Base-by-base conservation (phyloP, 2,113 vertebrate species). In the Galbula dea region DNA sequence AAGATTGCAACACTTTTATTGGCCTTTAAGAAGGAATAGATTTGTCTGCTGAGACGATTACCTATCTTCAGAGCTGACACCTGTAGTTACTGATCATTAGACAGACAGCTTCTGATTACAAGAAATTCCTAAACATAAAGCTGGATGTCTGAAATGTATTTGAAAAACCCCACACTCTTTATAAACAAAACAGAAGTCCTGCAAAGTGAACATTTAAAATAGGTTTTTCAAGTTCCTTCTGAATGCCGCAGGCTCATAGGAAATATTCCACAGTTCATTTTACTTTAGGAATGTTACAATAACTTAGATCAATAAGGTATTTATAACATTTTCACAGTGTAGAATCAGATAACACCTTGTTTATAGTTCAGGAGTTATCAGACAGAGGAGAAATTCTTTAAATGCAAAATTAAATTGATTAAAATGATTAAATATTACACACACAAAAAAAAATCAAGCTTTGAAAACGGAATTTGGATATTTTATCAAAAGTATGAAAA, bases 1-100 rank as follows among this genome's bases (percentile, higher is more conserved):
- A 84, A 86, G 12, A 77, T 20, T 92, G 26, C 49, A 71, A 83
- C 84, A 87, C 46, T 19, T 95, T 93, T 89, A 83, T 73, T 88
- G n/a, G 16, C 26, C 36, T 92, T 83, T 88, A 91, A 88, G 36
- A 90, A 79, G 29, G 12, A 85, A 76, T 73, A 90, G 49, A 66
- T 68, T 61, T 79, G 41, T 90, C 73, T 76, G 30, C 21, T 36
- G 54, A 89, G 46, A 49, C 27, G 21, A 49, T 41, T 61, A 32
- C 20, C 46, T 84, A 45, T n/a, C n/a, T n/a, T n/a, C 29, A 88
- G 68, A 86, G 74, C 51, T 73, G 41, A 82, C 54, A 59, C 72
- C 55, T 62, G 46, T 66, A 93, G 43, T 63, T 90, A 65, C 34
- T 84, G 58, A 79, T 67, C 19, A 77, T 88, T 74, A 82, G n/a